These are phyloP conservation scores for Acrocyrtus sp. DNA, from an alignment of 2,888 invertebrate species.

Conservation along the genomic window DNA sequence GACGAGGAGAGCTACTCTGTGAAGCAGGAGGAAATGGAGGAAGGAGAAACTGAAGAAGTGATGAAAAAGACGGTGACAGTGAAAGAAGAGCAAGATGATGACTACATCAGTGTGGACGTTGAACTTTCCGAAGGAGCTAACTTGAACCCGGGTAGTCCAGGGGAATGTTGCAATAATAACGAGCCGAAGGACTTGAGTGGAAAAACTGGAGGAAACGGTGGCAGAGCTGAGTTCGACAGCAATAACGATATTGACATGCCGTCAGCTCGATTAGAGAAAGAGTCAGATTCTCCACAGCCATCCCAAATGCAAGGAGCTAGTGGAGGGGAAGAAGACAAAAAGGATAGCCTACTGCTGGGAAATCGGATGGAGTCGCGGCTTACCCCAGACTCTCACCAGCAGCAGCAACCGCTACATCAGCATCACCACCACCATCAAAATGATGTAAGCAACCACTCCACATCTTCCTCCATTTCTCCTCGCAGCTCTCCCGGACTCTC, in stretches of 20 bases:
- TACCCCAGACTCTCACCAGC: conserved; percentile 34
- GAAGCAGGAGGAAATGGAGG: conserved; percentile 48
- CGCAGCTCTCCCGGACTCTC: conserved; percentile 60
- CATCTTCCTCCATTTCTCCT: conserved; percentile 58
- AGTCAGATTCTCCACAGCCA: too few relatives aligned
- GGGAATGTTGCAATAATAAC: conserved; percentile 56
- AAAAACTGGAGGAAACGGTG: not conserved
- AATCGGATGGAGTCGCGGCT: conserved; percentile 32
- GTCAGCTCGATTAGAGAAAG: too few relatives aligned
- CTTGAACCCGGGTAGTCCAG: conserved; percentile 34
- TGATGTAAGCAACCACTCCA: conserved; percentile 57
- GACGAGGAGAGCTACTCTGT: conserved; percentile 56
- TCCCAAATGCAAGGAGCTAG: too few relatives aligned
- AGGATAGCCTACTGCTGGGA: conserved; percentile 1
- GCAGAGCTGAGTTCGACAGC: too few relatives aligned
- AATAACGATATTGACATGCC: too few relatives aligned
- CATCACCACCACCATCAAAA: conserved; percentile 32
- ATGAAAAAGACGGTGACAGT: conserved; percentile 39
- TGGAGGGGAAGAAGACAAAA: conserved; percentile 12
- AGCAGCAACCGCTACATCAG: conserved; percentile 30
- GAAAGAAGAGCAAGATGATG: conserved; percentile 55
- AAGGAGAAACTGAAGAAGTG: conserved; percentile 57
- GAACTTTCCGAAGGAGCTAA: conserved; percentile 44
- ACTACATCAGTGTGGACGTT: conserved; percentile 57
- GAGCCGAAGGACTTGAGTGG: conserved; percentile 62